Base-by-base conservation (phyloP, 2,797 vertebrate species). In the Pangasius macronema region DNA sequence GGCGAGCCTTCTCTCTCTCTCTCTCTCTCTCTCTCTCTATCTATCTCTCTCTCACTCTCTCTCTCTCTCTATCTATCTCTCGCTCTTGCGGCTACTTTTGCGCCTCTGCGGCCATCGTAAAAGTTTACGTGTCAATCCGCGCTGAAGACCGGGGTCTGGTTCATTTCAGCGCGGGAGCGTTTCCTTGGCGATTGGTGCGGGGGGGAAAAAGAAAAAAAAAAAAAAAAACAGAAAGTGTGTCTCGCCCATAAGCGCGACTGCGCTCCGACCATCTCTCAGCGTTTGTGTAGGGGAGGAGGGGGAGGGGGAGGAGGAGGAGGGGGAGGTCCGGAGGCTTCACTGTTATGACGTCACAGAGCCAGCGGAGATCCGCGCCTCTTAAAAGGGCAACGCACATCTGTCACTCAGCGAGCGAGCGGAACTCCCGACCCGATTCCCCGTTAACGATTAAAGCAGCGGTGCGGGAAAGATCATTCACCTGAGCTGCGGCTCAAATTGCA, bases 271-370 rank as follows among this genome's bases (percentile, higher is more conserved):
- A 93, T 92, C 86, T 93, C 93, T 93, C 94, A 92, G 94, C 49
- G 80, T 88, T 91, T 89, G 91, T 90, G 85, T 85, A 36, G 24
- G 84, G 95, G 95, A 2, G 13, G 89, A 86, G 91, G 84, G 3
- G 83, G 33, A 93, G 90, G 84, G 93, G 93, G 92, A 91, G 95
- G 77, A 5, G 55, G 55, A 14, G 39, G 39, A n/a, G 84, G 72
- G 93, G 94, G 92, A 91, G 95, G 95, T 94, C 93, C 91, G 91
- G 94, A 93, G 88, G 90, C 8, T 94, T 75, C 92, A 70, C 93
- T 87, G 94, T 86, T 89, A 91, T 96, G 95, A 97, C 96, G 96
- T 97, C 96, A 96, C 91, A 10, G 82, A 86, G 92, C 95, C 92
- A 94, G 94, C 93, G 92, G 93, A 92, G 95, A 94, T 92, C 85